Evolutionary conservation across 2,888 invertebrate genomes (phyloP).

Genomic region (Rhagonycha fulva): DNA sequence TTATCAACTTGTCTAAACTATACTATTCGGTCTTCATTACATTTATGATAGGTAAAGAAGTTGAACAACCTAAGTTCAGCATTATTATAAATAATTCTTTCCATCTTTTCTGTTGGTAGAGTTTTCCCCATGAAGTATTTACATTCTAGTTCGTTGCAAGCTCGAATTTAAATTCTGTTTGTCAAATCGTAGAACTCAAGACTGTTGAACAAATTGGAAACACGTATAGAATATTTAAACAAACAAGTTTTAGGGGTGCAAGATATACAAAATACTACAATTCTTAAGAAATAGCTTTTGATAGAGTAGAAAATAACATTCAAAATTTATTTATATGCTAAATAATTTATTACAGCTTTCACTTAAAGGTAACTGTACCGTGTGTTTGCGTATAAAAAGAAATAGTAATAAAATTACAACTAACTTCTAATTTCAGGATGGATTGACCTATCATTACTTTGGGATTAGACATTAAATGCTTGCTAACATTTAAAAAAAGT

Average conservation of each 20-base stretch:
- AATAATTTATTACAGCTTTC: neutral
- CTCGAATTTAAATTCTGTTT: conserved; percentile 45
- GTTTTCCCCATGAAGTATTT: conserved; percentile 46
- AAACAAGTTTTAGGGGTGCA: conserved; percentile 24
- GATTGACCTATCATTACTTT: neutral
- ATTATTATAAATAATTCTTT: conserved; percentile 45
- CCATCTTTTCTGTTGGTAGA: conserved; percentile 41
- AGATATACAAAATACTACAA: conserved; percentile 10
- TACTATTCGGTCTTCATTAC: neutral
- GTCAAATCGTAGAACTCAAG: conserved; percentile 41
- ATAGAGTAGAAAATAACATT: neutral
- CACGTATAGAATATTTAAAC: conserved; percentile 30
- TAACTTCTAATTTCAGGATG: neutral
- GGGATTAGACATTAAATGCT: neutral
- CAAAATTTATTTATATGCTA: neutral
- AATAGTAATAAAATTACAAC: neutral
- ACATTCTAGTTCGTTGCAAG: conserved; percentile 42
- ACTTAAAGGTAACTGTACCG: neutral
- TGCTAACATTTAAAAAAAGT: too few relatives aligned
- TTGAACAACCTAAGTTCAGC: conserved; percentile 38
- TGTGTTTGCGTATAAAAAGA: neutral
- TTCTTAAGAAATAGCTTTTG: neutral
- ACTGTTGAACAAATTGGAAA: conserved; percentile 30
- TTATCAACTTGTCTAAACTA: neutral
- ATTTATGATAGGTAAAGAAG: neutral